phyloP scores from a whole-genome alignment of 2,113 vertebrate species.

The Pituophis catenifer region DNA sequence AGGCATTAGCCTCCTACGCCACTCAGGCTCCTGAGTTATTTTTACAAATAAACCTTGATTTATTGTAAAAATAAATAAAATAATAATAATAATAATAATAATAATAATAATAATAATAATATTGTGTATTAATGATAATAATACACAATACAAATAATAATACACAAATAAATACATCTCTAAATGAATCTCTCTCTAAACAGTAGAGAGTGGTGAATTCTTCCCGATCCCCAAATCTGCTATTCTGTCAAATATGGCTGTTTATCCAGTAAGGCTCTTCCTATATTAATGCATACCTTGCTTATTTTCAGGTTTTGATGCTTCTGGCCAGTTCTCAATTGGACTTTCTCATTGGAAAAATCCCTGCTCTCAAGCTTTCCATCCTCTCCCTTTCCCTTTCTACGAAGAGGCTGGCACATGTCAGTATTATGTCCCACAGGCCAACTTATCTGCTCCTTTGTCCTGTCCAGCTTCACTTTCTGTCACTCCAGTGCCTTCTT shows the following conservation, averaged over 20 bases:
- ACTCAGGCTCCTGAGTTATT: too few species aligned
- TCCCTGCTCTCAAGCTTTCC: constrained; percentile 58
- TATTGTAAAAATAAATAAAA: background rate
- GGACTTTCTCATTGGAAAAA: constrained; percentile 84
- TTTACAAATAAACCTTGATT: background rate
- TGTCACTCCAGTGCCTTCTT: constrained; percentile 84
- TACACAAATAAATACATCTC: background rate
- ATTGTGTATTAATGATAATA: too few species aligned
- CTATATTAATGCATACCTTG: background rate
- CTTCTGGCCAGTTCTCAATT: constrained; percentile 75
- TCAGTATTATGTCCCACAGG: constrained; percentile 55
- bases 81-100: too few species aligned
- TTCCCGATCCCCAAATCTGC: background rate
- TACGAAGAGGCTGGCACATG: constrained; percentile 68
- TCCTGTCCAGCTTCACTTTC: constrained; percentile 89
- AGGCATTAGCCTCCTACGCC: too few species aligned
- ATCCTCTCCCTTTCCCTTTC: constrained; percentile 58
- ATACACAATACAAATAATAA: too few species aligned
- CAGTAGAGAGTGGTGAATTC: background rate
- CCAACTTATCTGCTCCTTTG: constrained; percentile 73
- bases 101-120: too few species aligned
- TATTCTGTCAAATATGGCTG: background rate
- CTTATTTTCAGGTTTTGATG: constrained; percentile 70
- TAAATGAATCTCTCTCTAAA: background rate
- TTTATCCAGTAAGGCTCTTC: background rate